Evolutionary conservation across 2,797 vertebrate species (phyloP).

Genomic region (Hippopotamyrus pictus): DNA sequence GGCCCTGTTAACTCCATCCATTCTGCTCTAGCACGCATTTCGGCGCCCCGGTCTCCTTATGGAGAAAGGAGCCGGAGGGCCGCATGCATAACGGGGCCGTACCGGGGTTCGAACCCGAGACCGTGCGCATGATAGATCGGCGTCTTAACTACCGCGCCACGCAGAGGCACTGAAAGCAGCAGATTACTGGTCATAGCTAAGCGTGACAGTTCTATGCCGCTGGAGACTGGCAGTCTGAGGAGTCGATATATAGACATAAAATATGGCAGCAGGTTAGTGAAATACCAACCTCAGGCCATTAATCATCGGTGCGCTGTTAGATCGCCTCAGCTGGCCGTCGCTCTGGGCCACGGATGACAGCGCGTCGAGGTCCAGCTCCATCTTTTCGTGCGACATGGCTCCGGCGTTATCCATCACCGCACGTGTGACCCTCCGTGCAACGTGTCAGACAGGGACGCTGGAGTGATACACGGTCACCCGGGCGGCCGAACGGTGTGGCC

Average conservation of each 20-base stretch:
- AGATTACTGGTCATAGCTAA: not conserved
- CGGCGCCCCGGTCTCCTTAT: not conserved
- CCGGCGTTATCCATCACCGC: constrained; percentile 51
- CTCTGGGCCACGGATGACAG: constrained; percentile 51
- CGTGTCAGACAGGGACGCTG: not conserved
- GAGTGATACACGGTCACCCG: not conserved
- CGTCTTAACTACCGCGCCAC: not conserved
- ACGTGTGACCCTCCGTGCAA: not conserved
- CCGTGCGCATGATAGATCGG: not conserved
- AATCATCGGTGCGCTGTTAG: constrained; percentile 80
- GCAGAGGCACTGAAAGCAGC: not conserved
- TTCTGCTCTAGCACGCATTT: constrained; percentile 19
- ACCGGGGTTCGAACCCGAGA: not conserved
- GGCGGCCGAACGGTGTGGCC: not conserved
- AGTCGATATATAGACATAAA: not conserved
- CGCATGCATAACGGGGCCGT: not conserved
- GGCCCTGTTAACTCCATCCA: constrained; percentile 28
- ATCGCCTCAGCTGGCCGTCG: constrained; percentile 70
- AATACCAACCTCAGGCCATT: constrained; percentile 69
- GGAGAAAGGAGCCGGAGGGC: not conserved
- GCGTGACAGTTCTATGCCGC: not conserved
- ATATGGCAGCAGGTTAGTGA: not conserved
- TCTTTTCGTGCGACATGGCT: constrained; percentile 74
- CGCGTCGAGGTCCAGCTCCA: constrained; percentile 76
- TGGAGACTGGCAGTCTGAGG: not conserved